phyloP scores from a whole-genome alignment of 2,797 vertebrate species.

The Lateolabrax maculatus region DNA sequence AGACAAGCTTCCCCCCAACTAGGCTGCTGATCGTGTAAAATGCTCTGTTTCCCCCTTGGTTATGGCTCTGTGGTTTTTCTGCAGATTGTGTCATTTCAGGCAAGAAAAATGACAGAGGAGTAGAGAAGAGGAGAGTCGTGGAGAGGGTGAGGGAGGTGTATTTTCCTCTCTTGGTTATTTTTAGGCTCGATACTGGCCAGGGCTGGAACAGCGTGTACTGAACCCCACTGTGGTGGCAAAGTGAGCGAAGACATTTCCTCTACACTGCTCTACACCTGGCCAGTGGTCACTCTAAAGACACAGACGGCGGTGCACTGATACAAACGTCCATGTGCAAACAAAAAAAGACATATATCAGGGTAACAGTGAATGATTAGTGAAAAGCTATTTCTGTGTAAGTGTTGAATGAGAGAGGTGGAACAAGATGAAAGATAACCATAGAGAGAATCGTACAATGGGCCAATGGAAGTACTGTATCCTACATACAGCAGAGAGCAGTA shows the following conservation, averaged over 20 bases:
- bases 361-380: constrained; percentile 55
- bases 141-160: constrained; percentile 39
- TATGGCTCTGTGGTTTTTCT: constrained; percentile 37
- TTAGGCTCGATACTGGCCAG: constrained; percentile 71
- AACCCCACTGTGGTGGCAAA: constrained; percentile 49
- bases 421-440: constrained; percentile 25
- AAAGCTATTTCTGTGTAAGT: constrained; percentile 39
- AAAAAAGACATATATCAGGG: constrained; percentile 38
- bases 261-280: constrained; percentile 62
- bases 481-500: constrained; percentile 24
- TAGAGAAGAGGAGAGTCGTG: constrained; percentile 9
- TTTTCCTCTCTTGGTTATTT: constrained; percentile 76
- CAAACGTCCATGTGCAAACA: constrained; percentile 35
- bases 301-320: not conserved
- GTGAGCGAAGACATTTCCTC: constrained; percentile 65
- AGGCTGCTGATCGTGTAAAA: constrained; percentile 34
- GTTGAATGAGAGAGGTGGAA: constrained; percentile 47
- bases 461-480: not conserved
- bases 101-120: constrained; percentile 48
- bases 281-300: constrained; percentile 64
- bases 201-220: constrained; percentile 75
- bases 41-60: not conserved
- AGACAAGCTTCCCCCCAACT: constrained; percentile 10
- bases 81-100: constrained; percentile 56
- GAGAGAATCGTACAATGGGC: constrained; percentile 21